These are phyloP conservation scores for Hydrolagus colliei DNA, from an alignment of 2,797 vertebrate species.

Conservation along the genomic window DNA sequence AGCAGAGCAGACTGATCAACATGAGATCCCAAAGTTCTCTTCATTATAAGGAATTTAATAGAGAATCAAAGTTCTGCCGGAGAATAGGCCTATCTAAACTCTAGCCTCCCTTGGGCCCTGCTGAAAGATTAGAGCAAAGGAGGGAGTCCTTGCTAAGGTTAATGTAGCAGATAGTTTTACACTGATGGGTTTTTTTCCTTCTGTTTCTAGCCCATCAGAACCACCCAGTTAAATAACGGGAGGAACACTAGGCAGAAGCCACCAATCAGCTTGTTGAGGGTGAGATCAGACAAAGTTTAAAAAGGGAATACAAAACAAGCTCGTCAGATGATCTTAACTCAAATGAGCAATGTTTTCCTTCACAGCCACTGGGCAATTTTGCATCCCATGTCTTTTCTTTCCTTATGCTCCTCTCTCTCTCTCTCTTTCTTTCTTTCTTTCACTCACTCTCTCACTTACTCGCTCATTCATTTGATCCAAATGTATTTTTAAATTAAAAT, in stretches of 20 bases:
- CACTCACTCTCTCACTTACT: constrained; percentile 42
- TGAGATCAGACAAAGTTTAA: constrained; percentile 49
- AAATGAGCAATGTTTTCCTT: constrained; percentile 45
- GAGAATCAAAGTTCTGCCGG: constrained; percentile 94
- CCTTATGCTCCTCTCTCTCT: constrained; percentile 46
- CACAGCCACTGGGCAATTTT: constrained; percentile 53
- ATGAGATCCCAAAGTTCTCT: constrained; percentile 77
- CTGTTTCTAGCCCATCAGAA: constrained; percentile 59
- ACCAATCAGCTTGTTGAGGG: constrained; percentile 44
- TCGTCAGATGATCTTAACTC: constrained; percentile 59
- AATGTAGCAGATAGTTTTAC: constrained; percentile 97
- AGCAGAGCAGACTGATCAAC: constrained; percentile 61
- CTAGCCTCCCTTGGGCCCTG: constrained; percentile 92
- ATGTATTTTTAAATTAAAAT: neutral
- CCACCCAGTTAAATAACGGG: constrained; percentile 45
- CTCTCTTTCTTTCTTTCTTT: constrained; percentile 44
- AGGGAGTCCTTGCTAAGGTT: constrained; percentile 82
- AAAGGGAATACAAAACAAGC: constrained; percentile 51
- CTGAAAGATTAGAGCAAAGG: constrained; percentile 97
- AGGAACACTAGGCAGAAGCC: constrained; percentile 35
- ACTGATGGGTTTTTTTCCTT: constrained; percentile 57
- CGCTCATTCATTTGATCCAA: too few species aligned
- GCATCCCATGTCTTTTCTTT: constrained; percentile 55
- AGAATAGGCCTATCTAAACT: constrained; percentile 92
- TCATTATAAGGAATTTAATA: constrained; percentile 98